These are phyloP conservation scores for Hedychridium roseum DNA, from an alignment of 2,888 invertebrate genomes.

Conservation along the genomic window DNA sequence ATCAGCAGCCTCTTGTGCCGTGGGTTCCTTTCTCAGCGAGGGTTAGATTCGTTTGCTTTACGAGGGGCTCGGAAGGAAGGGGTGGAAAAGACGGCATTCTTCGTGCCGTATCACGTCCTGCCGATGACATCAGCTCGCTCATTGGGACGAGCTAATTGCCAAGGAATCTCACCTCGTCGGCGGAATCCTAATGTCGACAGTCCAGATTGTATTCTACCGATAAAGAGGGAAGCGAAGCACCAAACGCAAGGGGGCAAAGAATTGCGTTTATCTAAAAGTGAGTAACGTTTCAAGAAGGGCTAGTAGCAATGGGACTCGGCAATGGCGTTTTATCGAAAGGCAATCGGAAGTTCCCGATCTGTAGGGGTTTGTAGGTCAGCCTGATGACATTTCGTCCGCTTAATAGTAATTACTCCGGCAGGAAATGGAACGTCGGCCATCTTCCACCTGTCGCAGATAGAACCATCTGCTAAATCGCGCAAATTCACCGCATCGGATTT, in stretches of 20 bases:
- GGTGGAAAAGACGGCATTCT: neutral
- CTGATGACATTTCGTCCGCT: slow-evolving; percentile 27
- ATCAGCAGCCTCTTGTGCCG: slow-evolving; percentile 1
- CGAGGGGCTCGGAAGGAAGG: neutral
- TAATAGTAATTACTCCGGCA: slow-evolving; percentile 36
- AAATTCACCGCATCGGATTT: slow-evolving; percentile 33
- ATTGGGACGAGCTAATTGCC: neutral
- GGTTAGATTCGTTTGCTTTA: neutral
- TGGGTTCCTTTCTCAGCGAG: neutral
- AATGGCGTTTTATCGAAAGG: slow-evolving; percentile 10
- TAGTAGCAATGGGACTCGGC: no score
- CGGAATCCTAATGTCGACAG: neutral
- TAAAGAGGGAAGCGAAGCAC: no score
- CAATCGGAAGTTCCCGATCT: slow-evolving; percentile 13
- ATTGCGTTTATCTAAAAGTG: no score
- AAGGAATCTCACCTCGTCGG: neutral
- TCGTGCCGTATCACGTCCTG: neutral
- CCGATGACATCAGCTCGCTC: neutral
- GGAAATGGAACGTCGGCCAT: slow-evolving; percentile 46
- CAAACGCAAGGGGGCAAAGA: no score
- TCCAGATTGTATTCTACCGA: no score
- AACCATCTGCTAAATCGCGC: slow-evolving; percentile 28
- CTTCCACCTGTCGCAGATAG: slow-evolving; percentile 23
- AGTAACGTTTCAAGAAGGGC: no score
- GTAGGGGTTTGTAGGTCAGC: slow-evolving; percentile 15